phyloP scores from a whole-genome alignment of 2,888 invertebrate species.

The Chymomyza caudatula region DNA sequence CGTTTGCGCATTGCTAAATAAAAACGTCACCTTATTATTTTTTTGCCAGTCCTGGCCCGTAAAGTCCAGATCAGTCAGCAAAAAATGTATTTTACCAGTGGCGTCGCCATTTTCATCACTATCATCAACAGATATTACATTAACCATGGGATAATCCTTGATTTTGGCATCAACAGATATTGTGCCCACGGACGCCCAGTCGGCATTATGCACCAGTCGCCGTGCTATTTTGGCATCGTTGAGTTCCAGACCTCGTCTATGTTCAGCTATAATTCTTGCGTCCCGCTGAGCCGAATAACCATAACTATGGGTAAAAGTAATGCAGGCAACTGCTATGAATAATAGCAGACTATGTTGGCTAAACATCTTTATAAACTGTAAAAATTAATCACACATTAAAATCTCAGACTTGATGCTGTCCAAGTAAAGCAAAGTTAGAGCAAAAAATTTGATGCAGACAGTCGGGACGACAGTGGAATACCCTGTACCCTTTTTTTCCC shows the following conservation, averaged over 20 bases:
- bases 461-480: too few species aligned
- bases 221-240: slow-evolving; percentile 76
- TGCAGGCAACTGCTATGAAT: slow-evolving; percentile 23
- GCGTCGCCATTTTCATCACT: slow-evolving; percentile 58
- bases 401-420: not conserved
- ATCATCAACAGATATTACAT: slow-evolving; percentile 77
- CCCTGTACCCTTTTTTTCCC: too few species aligned
- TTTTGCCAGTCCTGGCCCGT: slow-evolving; percentile 75
- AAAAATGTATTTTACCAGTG: slow-evolving; percentile 75
- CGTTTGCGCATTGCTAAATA: slow-evolving; percentile 75
- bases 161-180: slow-evolving; percentile 71
- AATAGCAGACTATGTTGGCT: slow-evolving; percentile 8
- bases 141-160: slow-evolving; percentile 77
- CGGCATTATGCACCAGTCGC: slow-evolving; percentile 72
- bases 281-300: slow-evolving; percentile 68
- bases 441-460: too few species aligned
- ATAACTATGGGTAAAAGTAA: slow-evolving; percentile 8
- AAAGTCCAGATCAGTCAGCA: slow-evolving; percentile 77
- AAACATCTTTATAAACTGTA: slow-evolving; percentile 24
- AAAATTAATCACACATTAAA: not conserved
- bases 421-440: too few species aligned
- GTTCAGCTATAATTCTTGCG: slow-evolving; percentile 58
- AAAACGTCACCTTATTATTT: slow-evolving; percentile 73
- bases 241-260: slow-evolving; percentile 35
- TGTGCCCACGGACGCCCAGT: slow-evolving; percentile 76